Percentiles rank a stretch among this genome's conserved stretches.
These are phyloP conservation scores for Drosophila parabipectinata DNA, from an alignment of 1,140 invertebrate genomes.

Conservation along the genomic window DNA sequence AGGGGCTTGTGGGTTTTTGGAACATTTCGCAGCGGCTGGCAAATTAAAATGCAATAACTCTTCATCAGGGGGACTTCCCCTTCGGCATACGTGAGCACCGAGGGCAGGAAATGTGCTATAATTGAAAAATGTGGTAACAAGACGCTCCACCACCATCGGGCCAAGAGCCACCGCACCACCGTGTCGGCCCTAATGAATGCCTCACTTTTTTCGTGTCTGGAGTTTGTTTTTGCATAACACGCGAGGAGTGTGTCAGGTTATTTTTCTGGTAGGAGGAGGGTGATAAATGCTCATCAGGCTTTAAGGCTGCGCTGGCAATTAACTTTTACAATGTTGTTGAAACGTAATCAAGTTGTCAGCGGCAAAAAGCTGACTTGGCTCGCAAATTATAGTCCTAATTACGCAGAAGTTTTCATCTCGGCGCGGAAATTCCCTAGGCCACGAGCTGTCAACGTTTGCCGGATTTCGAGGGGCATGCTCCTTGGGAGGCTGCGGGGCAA, in stretches of 20 bases:
- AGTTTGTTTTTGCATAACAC: constrained; percentile 49
- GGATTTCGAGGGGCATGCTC: constrained; percentile 12
- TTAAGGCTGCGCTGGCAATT: constrained; percentile 76
- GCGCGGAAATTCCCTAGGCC: constrained; percentile 55
- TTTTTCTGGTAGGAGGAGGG: constrained; percentile 37
- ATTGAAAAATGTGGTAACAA: constrained; percentile 84
- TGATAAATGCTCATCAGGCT: constrained; percentile 80
- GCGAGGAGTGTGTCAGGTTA: constrained; percentile 44
- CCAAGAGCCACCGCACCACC: constrained; percentile 13
- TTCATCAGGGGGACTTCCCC: constrained; percentile 63
- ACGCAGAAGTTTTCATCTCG: constrained; percentile 55
- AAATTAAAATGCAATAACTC: constrained; percentile 84
- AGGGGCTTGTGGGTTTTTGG: constrained; percentile 36
- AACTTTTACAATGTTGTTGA: constrained; percentile 82
- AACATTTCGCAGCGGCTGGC: constrained; percentile 53
- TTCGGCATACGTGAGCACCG: constrained; percentile 28
- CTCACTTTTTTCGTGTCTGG: constrained; percentile 59
- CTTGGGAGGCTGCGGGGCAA: constrained; percentile 6
- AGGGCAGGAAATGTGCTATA: constrained; percentile 76
- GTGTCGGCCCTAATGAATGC: constrained; percentile 78
- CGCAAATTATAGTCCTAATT: constrained; percentile 75
- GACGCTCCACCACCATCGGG: constrained; percentile 43
- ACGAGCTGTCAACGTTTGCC: constrained; percentile 63
- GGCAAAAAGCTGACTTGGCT: constrained; percentile 35
- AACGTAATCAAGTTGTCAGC: constrained; percentile 81